Percentiles rank a stretch among this genome's conserved stretches.
Conservation (phyloP, 1,140 invertebrate genomes). For the Musca domestica region DNA sequence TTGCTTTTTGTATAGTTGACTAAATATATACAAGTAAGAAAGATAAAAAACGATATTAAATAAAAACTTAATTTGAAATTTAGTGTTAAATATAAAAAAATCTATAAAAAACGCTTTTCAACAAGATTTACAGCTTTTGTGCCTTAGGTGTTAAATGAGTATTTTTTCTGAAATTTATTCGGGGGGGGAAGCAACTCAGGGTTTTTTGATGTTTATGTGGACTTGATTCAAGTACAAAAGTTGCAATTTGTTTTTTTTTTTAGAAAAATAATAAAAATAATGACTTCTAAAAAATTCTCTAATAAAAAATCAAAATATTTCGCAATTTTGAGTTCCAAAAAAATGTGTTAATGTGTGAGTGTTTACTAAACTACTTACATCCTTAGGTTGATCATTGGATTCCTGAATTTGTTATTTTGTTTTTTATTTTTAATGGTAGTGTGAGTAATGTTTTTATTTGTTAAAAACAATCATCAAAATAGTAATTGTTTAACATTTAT, state of each 20-base stretch:
- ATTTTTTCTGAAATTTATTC: too few species aligned
- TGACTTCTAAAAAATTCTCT: neutral
- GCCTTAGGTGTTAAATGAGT: neutral
- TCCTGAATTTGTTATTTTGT: conserved; percentile 37
- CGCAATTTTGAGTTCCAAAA: neutral
- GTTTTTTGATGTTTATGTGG: neutral
- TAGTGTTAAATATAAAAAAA: conserved; percentile 3
- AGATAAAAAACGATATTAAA: too few species aligned
- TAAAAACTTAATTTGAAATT: too few species aligned
- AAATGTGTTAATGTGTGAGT: neutral
- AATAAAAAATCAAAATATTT: neutral
- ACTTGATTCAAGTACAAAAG: conserved; percentile 13
- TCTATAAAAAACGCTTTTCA: neutral
- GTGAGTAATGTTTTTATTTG: too few species aligned
- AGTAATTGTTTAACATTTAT: conserved; percentile 10
- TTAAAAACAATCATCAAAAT: conserved; percentile 16
- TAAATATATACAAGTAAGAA: too few species aligned
- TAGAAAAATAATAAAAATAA: neutral
- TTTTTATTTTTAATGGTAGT: conserved; percentile 4
- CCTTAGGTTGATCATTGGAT: conserved; percentile 35
- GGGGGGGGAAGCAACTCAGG: too few species aligned
- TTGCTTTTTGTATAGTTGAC: neutral
- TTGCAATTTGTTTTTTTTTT: conserved; percentile 1
- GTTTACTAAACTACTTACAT: conserved; percentile 45
- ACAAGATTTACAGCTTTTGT: conserved; percentile 17